These are phyloP conservation scores for Sebastes taczanowskii DNA, from an alignment of 2,797 vertebrate genomes.

Conservation along the genomic window DNA sequence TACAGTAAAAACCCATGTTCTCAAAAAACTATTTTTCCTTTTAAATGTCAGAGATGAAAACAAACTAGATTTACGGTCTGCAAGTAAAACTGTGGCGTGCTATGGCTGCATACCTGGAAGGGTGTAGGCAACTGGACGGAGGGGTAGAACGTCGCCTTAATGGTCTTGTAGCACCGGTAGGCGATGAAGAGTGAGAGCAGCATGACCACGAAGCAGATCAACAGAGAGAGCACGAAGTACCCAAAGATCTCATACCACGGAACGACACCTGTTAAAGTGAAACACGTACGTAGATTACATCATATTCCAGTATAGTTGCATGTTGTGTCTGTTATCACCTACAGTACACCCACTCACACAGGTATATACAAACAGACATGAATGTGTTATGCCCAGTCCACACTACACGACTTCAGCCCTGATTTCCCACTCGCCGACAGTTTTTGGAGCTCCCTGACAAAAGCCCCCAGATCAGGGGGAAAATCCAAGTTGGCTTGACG, in stretches of 20 bases:
- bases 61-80: neutral
- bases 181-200: slow-evolving; percentile 9
- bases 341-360: too few relatives aligned
- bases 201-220: slow-evolving; percentile 41
- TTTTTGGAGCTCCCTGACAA: too few relatives aligned
- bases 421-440: too few relatives aligned
- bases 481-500: too few relatives aligned
- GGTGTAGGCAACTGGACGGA: slow-evolving; percentile 53
- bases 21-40: too few relatives aligned
- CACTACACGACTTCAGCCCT: too few relatives aligned
- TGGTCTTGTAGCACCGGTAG: slow-evolving; percentile 21
- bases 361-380: neutral
- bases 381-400: too few relatives aligned
- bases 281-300: neutral
- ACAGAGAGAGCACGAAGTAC: slow-evolving; percentile 68
- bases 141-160: slow-evolving; percentile 64
- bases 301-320: neutral
- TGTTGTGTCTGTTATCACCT: neutral
- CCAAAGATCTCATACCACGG: slow-evolving; percentile 67
- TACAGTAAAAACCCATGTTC: neutral
- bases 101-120: slow-evolving; percentile 59
- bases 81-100: neutral
- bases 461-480: too few relatives aligned
- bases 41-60: neutral
- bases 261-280: slow-evolving; percentile 51